phyloP scores from a whole-genome alignment of 2,113 vertebrate species.

The Myanophis thanlyinensis region DNA sequence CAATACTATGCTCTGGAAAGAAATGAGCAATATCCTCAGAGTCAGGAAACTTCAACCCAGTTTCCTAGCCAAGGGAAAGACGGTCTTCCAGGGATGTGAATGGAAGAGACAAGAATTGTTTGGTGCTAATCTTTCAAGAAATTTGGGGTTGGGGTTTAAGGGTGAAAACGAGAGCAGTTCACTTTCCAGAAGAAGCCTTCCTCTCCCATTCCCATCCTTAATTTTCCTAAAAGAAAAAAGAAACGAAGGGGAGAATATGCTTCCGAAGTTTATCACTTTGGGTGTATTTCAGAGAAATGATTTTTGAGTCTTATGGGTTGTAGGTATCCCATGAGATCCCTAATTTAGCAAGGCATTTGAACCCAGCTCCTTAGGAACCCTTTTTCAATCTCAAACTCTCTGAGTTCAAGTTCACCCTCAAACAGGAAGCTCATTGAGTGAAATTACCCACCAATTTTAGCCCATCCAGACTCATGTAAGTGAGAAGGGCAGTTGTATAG shows the following conservation, averaged over 20 bases:
- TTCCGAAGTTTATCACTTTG: background rate
- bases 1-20: background rate
- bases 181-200: background rate
- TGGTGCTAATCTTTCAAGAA: background rate
- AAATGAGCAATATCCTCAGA: background rate
- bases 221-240: background rate
- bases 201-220: background rate
- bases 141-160: background rate
- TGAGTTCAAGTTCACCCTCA: background rate
- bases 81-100: background rate
- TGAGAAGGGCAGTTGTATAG: background rate
- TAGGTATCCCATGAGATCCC: background rate
- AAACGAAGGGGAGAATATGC: background rate
- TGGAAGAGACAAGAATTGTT: background rate
- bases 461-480: background rate
- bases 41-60: background rate
- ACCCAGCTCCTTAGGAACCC: background rate
- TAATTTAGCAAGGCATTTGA: background rate
- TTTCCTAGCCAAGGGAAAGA: background rate
- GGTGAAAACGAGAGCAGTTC: background rate
- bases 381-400: background rate
- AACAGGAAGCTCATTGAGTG: background rate
- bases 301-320: background rate
- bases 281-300: background rate
- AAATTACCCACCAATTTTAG: background rate